Evolutionary conservation across 2,888 invertebrate species (phyloP), one percentile per base, ranked within the genome.

Genomic region (Altica lythri): DNA sequence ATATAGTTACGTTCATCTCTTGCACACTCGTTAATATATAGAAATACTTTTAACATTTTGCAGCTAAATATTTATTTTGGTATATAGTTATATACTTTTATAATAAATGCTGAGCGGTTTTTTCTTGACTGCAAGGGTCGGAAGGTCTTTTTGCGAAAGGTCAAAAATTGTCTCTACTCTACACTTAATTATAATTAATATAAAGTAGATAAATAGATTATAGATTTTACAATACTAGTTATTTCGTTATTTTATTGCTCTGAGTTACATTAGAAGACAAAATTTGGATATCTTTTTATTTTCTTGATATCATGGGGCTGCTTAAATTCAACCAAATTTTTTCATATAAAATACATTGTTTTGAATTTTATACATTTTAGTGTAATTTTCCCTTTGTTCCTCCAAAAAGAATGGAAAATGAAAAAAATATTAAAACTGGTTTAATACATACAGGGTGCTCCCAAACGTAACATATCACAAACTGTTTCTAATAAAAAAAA

Each of bases 251-350:
- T 62, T 76, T 77, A 77, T 77, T 77, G 77, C 77, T 77, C 74
- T 77, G 68, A 70, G 77, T 77, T 77, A 74, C 77, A 68, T 74
- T 71, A 75, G 75, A 76, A 76, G 75, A 76, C 75, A 68, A 76
- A 75, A 73, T 72, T 72, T 73, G 70, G 68, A 70, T 66, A 68
- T 69, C 61, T 60, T 60, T 53, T 53, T n/a, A n/a, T n/a, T n/a
- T n/a, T n/a, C n/a, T 50, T 17, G 66, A 64, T 53, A 58, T 64
- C 64, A 65, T 64, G 50, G 66, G 67, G 66, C 63, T 64, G 64
- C 53, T 37, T 10, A 25, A 25, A n/a, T 2, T 27, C 9, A 27
- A 27, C 2, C n/a, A 27, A 27, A 27, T 27, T 27, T 27, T n/a
- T n/a, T n/a, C n/a, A n/a, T n/a, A n/a, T n/a, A n/a, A n/a, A n/a